Evolutionary conservation across 2,888 invertebrate species (phyloP).

Genomic region (Bombylius discolor): DNA sequence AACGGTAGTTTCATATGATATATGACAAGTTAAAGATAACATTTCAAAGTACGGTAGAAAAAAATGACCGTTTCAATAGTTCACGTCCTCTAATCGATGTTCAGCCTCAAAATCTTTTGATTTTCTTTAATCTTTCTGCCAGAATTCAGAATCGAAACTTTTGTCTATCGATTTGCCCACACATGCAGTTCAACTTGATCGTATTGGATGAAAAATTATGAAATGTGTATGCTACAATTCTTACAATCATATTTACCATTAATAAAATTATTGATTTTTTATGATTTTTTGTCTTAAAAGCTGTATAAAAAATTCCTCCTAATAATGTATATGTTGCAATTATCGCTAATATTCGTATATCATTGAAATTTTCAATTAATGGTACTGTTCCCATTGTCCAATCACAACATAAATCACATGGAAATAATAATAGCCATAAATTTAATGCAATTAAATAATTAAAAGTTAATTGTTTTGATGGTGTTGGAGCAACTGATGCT

Average conservation of each 20-base stretch:
- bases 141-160: too few species aligned
- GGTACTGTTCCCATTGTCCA: conserved; percentile 90
- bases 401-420: conserved; percentile 87
- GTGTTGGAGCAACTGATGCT: conserved; percentile 75
- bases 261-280: conserved; percentile 52
- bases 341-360: conserved; percentile 71
- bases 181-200: too few species aligned
- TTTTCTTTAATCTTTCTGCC: too few species aligned
- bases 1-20: too few species aligned
- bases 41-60: too few species aligned
- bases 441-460: conserved; percentile 86
- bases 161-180: too few species aligned
- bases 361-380: conserved; percentile 62
- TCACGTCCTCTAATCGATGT: too few species aligned
- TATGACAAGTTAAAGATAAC: too few species aligned
- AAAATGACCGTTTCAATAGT: too few species aligned
- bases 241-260: conserved; percentile 41
- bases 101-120: too few species aligned
- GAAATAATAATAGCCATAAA: conserved; percentile 77
- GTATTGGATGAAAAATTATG: too few species aligned
- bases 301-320: conserved; percentile 42
- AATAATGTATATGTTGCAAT: conserved; percentile 51
- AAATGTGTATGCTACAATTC: too few species aligned
- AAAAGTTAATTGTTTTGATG: conserved; percentile 78
- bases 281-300: conserved; percentile 44